phyloP scores from a whole-genome alignment of 2,888 invertebrate genomes.

The Teleiodes luculella region DNA sequence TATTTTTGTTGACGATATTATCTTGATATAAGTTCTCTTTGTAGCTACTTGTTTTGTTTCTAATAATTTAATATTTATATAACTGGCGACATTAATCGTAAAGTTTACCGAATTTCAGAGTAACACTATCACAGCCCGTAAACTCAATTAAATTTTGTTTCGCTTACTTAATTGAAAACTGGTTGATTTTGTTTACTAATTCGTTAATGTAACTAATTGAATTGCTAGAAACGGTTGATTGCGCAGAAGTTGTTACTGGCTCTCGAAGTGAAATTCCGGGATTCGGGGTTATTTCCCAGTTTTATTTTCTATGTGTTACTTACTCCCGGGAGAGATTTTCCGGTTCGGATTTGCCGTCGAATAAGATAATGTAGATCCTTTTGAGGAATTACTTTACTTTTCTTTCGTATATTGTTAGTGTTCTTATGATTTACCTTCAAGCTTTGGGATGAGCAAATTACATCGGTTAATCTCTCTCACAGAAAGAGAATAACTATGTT shows the following conservation, averaged over 20 bases:
- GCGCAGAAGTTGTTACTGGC: not conserved
- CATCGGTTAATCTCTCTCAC: slow-evolving; percentile 23
- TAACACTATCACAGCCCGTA: not conserved
- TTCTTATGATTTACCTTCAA: slow-evolving; percentile 26
- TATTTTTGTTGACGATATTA: too few species aligned
- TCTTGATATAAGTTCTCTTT: too few species aligned
- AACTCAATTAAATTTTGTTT: not conserved
- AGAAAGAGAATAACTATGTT: slow-evolving; percentile 29
- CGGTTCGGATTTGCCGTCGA: not conserved
- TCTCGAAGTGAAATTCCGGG: not conserved
- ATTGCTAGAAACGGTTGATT: not conserved
- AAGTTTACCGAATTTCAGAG: slow-evolving; percentile 3
- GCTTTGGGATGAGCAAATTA: slow-evolving; percentile 22
- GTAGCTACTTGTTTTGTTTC: not conserved
- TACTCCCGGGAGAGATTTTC: slow-evolving; percentile 8
- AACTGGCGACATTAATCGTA: slow-evolving; percentile 21
- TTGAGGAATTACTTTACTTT: slow-evolving; percentile 20
- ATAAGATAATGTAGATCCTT: slow-evolving; percentile 15
- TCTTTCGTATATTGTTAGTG: slow-evolving; percentile 22
- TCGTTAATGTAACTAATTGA: not conserved
- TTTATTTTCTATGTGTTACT: not conserved
- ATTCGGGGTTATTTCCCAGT: slow-evolving; percentile 5
- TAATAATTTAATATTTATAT: slow-evolving; percentile 9
- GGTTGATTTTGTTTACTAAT: not conserved
- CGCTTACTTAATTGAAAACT: not conserved